Evolutionary conservation across 1,140 invertebrate genomes (phyloP).

Genomic region (Euura lappo): DNA sequence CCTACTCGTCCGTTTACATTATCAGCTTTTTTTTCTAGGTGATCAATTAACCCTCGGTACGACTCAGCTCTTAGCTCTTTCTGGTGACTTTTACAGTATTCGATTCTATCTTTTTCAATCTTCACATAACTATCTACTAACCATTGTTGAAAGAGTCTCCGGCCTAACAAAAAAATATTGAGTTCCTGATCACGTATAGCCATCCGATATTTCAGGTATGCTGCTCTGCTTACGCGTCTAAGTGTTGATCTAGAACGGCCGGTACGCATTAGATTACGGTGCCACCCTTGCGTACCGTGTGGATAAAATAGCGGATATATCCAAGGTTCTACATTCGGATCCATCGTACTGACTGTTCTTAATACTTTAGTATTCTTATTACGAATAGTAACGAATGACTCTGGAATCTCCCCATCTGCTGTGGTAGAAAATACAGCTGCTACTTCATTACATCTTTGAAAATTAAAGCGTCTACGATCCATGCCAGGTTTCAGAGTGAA

Average conservation of each 20-base stretch:
- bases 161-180: constrained; percentile 10
- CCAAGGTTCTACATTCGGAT: constrained; percentile 18
- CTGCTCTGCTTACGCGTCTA: constrained; percentile 4
- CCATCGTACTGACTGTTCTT: constrained; percentile 9
- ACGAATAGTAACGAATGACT: constrained; percentile 13
- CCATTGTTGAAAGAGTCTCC: constrained; percentile 14
- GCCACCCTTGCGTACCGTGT: not conserved
- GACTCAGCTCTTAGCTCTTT: not conserved
- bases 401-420: constrained; percentile 10
- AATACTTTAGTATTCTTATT: constrained; percentile 13
- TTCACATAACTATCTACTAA: constrained; percentile 14
- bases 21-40: too few species aligned
- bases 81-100: constrained; percentile 7
- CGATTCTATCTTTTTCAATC: constrained; percentile 10
- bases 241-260: not conserved
- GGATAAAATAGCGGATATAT: constrained; percentile 16
- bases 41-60: too few species aligned
- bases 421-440: constrained; percentile 12
- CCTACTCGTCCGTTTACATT: not conserved
- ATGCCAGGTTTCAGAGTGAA: constrained; percentile 11
- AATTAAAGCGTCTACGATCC: constrained; percentile 15
- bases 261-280: constrained; percentile 1
- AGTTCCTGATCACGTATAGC: constrained; percentile 12
- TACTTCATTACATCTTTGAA: constrained; percentile 13
- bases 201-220: constrained; percentile 17